These are phyloP conservation scores for Heterodera carotae DNA, from an alignment of 1,140 invertebrate genomes.

Conservation along the genomic window DNA sequence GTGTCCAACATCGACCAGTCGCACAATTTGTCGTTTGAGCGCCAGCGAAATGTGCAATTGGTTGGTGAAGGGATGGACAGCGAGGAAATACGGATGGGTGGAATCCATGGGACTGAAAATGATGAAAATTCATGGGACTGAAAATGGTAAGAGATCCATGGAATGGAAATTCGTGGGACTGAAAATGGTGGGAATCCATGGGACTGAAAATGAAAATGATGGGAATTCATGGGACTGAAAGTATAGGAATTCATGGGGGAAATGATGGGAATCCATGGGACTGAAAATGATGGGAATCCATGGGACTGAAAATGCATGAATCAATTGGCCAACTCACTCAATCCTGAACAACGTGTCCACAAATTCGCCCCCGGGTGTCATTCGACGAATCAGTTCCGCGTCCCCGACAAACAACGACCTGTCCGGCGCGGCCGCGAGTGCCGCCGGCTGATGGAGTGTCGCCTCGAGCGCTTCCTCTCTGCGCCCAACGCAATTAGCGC, in stretches of 20 bases:
- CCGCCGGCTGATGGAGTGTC: slow-evolving; percentile 84
- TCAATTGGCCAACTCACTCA: slow-evolving; percentile 73
- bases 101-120: slow-evolving; percentile 15
- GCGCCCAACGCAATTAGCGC: slow-evolving; percentile 5
- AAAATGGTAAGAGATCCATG: background rate
- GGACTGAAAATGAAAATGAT: background rate
- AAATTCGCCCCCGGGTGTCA: slow-evolving; percentile 78
- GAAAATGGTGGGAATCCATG: background rate
- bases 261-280: background rate
- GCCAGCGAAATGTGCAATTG: slow-evolving; percentile 20
- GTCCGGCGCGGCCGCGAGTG: slow-evolving; percentile 83
- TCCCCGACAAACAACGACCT: slow-evolving; percentile 90
- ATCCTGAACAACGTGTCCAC: slow-evolving; percentile 82
- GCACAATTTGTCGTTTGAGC: slow-evolving; percentile 25
- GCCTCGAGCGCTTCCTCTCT: slow-evolving; percentile 71
- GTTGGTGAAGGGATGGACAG: slow-evolving; percentile 20
- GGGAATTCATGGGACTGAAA: background rate
- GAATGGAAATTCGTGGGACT: slow-evolving; percentile 13
- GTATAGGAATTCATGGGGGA: background rate
- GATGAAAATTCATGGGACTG: background rate
- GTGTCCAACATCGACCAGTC: background rate
- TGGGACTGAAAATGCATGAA: too few relatives aligned
- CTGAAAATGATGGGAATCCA: background rate
- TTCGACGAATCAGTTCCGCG: slow-evolving; percentile 87
- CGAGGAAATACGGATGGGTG: slow-evolving; percentile 19